Base-by-base conservation (phyloP, 2,797 vertebrate species). In the Varecia variegata region DNA sequence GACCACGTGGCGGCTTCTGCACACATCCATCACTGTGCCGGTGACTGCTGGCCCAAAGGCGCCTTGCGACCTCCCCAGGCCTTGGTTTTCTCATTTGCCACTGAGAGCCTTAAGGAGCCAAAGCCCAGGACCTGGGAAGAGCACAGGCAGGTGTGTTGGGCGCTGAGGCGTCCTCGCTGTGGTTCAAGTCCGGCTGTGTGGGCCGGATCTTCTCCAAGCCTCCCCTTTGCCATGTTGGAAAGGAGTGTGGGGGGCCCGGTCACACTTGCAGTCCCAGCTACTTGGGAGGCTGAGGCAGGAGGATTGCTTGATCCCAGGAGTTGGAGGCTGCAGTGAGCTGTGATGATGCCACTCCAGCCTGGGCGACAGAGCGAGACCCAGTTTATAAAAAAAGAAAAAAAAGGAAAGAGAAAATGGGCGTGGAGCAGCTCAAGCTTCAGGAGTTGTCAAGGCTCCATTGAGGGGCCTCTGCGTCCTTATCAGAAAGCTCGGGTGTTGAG, bases 1-100 rank as follows among this genome's bases (percentile, higher is more conserved):
- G n/a, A 20, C 54, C 5, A 6, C 0, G 3, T 3, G 2, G 43
- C 0, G 0, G 35, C 25, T 32, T 47, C 47, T 4, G 38, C 21
- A 20, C 4, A 25, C 0, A 2, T 11, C 35, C 7, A 21, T 70
- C 47, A 56, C 18, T 11, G 2, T 0, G 12, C 23, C 35, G 15
- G 8, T 5, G 6, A 68, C 50, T 40, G 30, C 52, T 35, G 6
- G 9, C 74, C 35, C 2, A 1, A 20, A 38, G 32, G n/a, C 2
- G 3, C 12, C 0, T 32, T 8, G 20, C 74, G 20, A 32, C 20
- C 35, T 38, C 35, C 35, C 54, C 25, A 14, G 52, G 25, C 52
- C 35, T 43, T 38, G 8, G 9, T 40, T 10, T 30, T 54, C 10
- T 5, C 15, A 27, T 80, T 40, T 20, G 54, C 35, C 13, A 12